phyloP scores from a whole-genome alignment of 1,140 invertebrate genomes.

The Nomia melanderi region DNA sequence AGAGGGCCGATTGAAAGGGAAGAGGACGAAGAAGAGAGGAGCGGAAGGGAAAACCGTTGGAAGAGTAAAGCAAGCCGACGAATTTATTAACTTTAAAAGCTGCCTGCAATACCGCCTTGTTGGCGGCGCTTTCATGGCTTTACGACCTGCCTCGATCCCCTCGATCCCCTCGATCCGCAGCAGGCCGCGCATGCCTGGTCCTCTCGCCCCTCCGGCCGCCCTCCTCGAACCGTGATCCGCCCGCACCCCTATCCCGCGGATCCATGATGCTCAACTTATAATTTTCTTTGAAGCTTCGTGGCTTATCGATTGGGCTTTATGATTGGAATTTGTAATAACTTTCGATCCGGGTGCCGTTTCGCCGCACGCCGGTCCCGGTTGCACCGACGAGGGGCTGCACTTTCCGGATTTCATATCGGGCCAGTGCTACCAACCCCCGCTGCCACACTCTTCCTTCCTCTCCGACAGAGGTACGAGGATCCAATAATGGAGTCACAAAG shows the following conservation, averaged over 20 bases:
- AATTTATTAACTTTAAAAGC: conserved; percentile 79
- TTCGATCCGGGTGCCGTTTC: conserved; percentile 65
- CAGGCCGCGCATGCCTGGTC: conserved; percentile 11
- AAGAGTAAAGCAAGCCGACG: conserved; percentile 69
- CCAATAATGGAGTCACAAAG: conserved; percentile 67
- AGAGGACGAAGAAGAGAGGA: not conserved
- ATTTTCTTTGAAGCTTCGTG: conserved; percentile 75
- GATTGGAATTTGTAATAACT: conserved; percentile 74
- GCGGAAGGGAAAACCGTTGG: conserved; percentile 47
- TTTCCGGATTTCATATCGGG: conserved; percentile 62
- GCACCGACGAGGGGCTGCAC: conserved; percentile 32
- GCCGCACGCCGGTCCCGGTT: conserved; percentile 40
- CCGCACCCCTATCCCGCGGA: conserved; percentile 27
- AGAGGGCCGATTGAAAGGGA: conserved; percentile 20
- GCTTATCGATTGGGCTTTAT: conserved; percentile 71
- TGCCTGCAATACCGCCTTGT: conserved; percentile 66
- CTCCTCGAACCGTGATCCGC: conserved; percentile 41
- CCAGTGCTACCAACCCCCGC: conserved; percentile 11
- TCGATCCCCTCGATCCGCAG: not conserved
- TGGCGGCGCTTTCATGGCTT: conserved; percentile 70
- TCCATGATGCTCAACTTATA: conserved; percentile 69
- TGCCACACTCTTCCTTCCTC: not conserved
- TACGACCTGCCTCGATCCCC: conserved; percentile 51
- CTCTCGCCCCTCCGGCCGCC: not conserved
- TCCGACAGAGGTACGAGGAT: conserved; percentile 41